Evolutionary conservation across 2,888 invertebrate species (phyloP).

Genomic region (Parnassius orleans): DNA sequence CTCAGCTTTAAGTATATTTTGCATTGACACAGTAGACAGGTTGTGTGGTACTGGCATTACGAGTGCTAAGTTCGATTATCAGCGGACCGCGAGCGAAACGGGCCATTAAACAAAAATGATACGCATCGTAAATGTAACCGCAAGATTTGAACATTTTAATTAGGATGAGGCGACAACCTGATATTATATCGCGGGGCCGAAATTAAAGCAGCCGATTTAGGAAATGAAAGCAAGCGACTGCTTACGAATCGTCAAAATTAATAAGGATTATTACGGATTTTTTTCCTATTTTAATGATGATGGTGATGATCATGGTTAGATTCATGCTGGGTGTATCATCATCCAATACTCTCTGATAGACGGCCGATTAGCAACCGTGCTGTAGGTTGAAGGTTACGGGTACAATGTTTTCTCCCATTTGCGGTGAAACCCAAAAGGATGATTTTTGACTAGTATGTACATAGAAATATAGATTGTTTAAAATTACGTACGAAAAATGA

Average conservation of each 20-base stretch:
- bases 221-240: constrained; percentile 42
- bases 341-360: too few species aligned
- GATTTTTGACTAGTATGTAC: too few species aligned
- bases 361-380: too few species aligned
- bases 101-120: constrained; percentile 76
- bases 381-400: too few species aligned
- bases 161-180: constrained; percentile 52
- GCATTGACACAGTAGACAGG: background rate
- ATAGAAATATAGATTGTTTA: too few species aligned
- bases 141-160: constrained; percentile 73
- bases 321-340: too few species aligned
- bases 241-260: constrained; percentile 2
- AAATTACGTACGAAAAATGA: too few species aligned
- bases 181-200: constrained; percentile 46
- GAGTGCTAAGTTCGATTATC: constrained; percentile 30
- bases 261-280: background rate
- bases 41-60: constrained; percentile 1
- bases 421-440: too few species aligned
- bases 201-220: constrained; percentile 30
- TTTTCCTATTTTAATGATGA: too few species aligned
- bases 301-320: too few species aligned
- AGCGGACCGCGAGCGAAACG: constrained; percentile 51
- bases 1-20: background rate
- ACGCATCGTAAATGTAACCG: constrained; percentile 60
- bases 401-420: too few species aligned